These are phyloP conservation scores for Piaya cayana DNA, from an alignment of 2,113 vertebrate genomes.

Conservation along the genomic window DNA sequence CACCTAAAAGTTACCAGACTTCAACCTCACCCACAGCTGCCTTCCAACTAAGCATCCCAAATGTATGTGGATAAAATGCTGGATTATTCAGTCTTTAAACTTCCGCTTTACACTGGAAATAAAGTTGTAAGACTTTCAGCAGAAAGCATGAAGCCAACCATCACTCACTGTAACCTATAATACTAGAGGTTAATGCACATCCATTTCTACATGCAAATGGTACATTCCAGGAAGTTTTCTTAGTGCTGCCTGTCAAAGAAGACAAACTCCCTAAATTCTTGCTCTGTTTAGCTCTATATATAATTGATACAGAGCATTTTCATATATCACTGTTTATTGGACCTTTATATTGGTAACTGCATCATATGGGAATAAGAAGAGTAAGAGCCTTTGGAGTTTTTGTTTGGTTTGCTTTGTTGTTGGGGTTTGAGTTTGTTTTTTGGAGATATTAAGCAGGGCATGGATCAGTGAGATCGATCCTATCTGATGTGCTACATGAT, in stretches of 20 bases:
- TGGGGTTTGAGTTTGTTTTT: no score
- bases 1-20: neutral
- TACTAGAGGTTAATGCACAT: neutral
- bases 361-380: neutral
- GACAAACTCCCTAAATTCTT: neutral
- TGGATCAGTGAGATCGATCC: neutral
- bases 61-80: neutral
- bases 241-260: neutral
- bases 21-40: neutral
- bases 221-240: neutral
- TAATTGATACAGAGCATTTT: neutral
- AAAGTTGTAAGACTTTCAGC: neutral
- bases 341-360: neutral
- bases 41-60: neutral
- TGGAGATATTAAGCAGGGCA: neutral
- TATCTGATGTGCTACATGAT: neutral
- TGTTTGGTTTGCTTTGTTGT: neutral
- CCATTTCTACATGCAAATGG: neutral
- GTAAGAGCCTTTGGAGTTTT: neutral
- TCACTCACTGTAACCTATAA: neutral
- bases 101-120: neutral
- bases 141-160: neutral
- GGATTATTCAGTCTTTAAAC: neutral
- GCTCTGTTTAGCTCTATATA: neutral
- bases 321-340: neutral